Base-by-base conservation (phyloP, 2,797 vertebrate species). In the Hipposideros larvatus region DNA sequence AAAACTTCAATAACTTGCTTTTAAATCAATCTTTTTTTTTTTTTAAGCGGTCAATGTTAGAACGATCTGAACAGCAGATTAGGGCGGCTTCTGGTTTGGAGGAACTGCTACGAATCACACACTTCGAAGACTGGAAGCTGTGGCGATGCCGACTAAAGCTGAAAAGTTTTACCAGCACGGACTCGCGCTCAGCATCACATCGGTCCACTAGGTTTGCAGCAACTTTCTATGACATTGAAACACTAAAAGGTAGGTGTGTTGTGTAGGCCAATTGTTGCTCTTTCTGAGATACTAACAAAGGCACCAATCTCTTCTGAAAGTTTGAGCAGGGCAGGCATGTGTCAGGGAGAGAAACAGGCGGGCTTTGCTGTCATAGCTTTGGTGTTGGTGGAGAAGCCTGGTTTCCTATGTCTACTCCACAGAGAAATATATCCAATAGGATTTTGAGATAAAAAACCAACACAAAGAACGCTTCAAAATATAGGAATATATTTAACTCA, bases 111-210 rank as follows among this genome's bases (percentile, higher is more conserved):
- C 98, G 98, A 87, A 98, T 99, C 68, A 99, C 99, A 5, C 99
- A 99, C 95, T 99, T 99, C 10, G 99, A 99, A 11, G 99, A 99
- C 98, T 99, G 99, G 99, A 99, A 99, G 98, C 96, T 99, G 96
- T 99, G 99, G 99, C 99, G 99, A 96, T 99, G 99, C 98, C 98
- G 99, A 7, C 97, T 99, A 94, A 99, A 99, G 87, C 99, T 99
- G 83, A 99, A 99, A 98, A 98, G 98, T 75, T 95, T 98, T 13
- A 95, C 92, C 82, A 97, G 94, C 83, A 63, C 98, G 41, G 98
- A 99, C 79, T 97, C 99, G 7, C 98, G 98, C 63, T 98, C 99
- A 8, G 98, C 99, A 19, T 99, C 99, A 0, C 99, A 99, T 97
- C 99, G 99, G 74, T 99, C 99, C 0, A 99, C 99, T 2, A 99